Evolutionary conservation across 2,888 invertebrate genomes (phyloP).

Genomic region (Eupelmus urozonus): DNA sequence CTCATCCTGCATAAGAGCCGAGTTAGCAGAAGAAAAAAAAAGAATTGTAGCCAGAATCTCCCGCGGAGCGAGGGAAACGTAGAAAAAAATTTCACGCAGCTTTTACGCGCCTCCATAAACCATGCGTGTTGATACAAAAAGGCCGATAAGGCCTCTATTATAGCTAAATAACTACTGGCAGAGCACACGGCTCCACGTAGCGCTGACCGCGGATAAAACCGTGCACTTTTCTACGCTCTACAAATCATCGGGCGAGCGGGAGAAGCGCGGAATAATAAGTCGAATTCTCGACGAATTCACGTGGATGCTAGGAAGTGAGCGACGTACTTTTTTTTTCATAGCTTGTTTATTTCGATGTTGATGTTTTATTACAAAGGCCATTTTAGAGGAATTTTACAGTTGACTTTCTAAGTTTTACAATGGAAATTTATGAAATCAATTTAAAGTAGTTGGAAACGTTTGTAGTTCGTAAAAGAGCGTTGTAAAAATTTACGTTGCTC

Average conservation of each 20-base stretch:
- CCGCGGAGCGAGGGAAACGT: conserved; percentile 5
- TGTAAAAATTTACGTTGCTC: not conserved
- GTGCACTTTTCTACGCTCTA: conserved; percentile 73
- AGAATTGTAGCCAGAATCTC: not conserved
- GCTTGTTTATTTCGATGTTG: too few species aligned
- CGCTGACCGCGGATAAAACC: conserved; percentile 69
- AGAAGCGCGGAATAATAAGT: not conserved
- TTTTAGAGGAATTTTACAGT: too few species aligned
- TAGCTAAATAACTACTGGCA: conserved; percentile 64
- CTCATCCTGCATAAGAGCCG: not conserved
- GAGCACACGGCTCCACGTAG: conserved; percentile 41
- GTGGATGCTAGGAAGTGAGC: not conserved
- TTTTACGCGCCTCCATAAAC: conserved; percentile 29
- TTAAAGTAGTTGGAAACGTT: not conserved
- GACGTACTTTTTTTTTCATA: not conserved
- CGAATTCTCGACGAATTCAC: conserved; percentile 12
- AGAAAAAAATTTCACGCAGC: conserved; percentile 39
- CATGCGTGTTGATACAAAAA: conserved; percentile 61
- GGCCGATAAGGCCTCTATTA: conserved; percentile 67
- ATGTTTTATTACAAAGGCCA: too few species aligned
- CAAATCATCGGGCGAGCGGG: conserved; percentile 68
- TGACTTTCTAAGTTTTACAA: not conserved
- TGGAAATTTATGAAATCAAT: not conserved
- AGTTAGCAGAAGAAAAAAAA: conserved; percentile 13
- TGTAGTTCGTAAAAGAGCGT: not conserved